A percentile compares a stretch with the other conserved stretches of the same genome.
Evolutionary conservation across 1,140 invertebrate species (phyloP).

Genomic region (Megathymus violae): DNA sequence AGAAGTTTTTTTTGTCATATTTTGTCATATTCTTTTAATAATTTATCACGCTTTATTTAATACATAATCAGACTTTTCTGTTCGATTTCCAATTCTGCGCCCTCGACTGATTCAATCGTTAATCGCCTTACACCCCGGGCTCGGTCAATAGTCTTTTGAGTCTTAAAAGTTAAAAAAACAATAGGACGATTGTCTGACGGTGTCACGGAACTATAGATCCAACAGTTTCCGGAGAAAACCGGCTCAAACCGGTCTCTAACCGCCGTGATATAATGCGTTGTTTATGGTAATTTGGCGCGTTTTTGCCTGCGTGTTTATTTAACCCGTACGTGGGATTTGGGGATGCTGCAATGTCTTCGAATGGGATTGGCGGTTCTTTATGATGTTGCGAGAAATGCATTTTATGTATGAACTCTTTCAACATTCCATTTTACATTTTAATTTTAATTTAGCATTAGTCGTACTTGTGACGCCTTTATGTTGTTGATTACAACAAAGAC

Average conservation of each 20-base stretch:
- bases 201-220: constrained; percentile 62
- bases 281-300: constrained; percentile 78
- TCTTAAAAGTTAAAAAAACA: constrained; percentile 60
- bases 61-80: constrained; percentile 1
- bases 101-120: constrained; percentile 36
- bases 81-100: constrained; percentile 7
- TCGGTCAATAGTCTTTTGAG: constrained; percentile 51
- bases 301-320: constrained; percentile 60
- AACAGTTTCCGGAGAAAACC: constrained; percentile 66
- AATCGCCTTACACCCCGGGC: constrained; percentile 62
- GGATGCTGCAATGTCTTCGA: constrained; percentile 53
- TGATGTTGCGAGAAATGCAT: constrained; percentile 23
- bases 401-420: no score
- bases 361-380: constrained; percentile 71
- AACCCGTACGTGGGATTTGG: constrained; percentile 53
- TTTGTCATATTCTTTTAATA: no score
- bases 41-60: no score
- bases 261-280: constrained; percentile 68
- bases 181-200: constrained; percentile 63
- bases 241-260: constrained; percentile 60
- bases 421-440: no score
- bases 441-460: no score
- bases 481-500: no score
- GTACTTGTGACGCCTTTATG: no score
- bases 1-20: no score